These are phyloP conservation scores for Oxygymnocypris stewartii DNA, from an alignment of 2,113 vertebrate genomes.

Conservation along the genomic window DNA sequence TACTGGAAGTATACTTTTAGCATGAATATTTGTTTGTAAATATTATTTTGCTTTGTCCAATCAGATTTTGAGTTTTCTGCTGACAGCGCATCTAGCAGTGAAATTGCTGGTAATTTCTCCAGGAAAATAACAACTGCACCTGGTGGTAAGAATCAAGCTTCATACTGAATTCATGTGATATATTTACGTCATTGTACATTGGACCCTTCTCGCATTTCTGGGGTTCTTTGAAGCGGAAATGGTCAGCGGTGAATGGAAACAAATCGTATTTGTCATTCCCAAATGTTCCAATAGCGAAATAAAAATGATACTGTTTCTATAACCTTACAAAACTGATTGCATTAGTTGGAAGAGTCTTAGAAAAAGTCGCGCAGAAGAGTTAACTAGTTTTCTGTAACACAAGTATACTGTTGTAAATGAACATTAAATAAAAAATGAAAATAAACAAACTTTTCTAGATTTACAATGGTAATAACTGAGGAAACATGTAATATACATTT, in stretches of 20 bases:
- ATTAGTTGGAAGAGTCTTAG: neutral
- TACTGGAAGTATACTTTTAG: neutral
- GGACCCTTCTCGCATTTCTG: neutral
- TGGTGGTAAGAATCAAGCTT: constrained; percentile 68
- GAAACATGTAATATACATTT: no score
- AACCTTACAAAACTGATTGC: neutral
- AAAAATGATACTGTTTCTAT: neutral
- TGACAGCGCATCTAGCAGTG: constrained; percentile 76
- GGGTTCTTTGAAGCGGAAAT: neutral
- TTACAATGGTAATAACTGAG: neutral
- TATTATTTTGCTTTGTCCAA: neutral
- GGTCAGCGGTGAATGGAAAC: neutral
- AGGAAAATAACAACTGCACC: constrained; percentile 70
- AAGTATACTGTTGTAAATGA: no score
- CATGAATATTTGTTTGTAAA: neutral
- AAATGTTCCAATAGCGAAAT: neutral
- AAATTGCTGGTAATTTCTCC: constrained; percentile 68
- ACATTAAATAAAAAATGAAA: no score
- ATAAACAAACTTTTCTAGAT: no score
- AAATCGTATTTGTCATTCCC: neutral
- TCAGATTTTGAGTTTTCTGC: constrained; percentile 76
- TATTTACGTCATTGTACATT: neutral
- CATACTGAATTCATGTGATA: neutral
- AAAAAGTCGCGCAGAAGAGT: neutral
- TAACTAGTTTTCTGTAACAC: no score